phyloP scores from a whole-genome alignment of 64 coral and sea anemone species.

The Stylophora pistillata region DNA sequence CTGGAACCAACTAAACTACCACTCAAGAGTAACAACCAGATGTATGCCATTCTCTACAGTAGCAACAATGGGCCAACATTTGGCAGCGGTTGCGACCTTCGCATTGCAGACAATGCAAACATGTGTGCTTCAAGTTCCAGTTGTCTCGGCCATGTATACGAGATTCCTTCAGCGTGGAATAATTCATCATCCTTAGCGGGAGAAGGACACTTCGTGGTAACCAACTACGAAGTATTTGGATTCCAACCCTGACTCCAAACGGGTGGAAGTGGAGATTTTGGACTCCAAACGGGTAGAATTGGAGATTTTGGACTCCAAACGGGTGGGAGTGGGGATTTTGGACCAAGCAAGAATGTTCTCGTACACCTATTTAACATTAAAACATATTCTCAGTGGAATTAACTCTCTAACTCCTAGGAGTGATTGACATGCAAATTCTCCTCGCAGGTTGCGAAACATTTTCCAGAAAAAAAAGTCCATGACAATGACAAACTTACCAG shows the following conservation, averaged over 20 bases:
- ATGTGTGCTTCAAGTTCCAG: background rate
- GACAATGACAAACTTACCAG: too few relatives aligned
- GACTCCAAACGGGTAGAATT: too few relatives aligned
- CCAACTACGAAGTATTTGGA: conserved; percentile 22
- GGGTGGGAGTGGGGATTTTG: too few relatives aligned
- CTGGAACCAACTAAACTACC: background rate
- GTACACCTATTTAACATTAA: too few relatives aligned
- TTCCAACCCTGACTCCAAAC: background rate
- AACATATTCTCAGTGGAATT: too few relatives aligned
- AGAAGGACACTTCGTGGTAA: background rate
- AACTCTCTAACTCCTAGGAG: too few relatives aligned
- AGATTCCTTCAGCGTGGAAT: background rate
- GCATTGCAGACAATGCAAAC: background rate
- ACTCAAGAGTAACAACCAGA: background rate
- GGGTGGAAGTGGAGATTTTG: too few relatives aligned
- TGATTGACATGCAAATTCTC: too few relatives aligned
- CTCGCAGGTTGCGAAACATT: too few relatives aligned
- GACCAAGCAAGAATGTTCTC: too few relatives aligned
- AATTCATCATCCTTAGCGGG: background rate
- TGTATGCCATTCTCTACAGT: background rate
- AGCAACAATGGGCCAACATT: background rate
- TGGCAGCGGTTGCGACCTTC: background rate
- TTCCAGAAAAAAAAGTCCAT: too few relatives aligned
- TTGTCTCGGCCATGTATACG: conserved; percentile 18
- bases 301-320: too few relatives aligned